These are phyloP conservation scores for Aleadryas rufinucha DNA, from an alignment of 2,113 vertebrate genomes.

Conservation along the genomic window DNA sequence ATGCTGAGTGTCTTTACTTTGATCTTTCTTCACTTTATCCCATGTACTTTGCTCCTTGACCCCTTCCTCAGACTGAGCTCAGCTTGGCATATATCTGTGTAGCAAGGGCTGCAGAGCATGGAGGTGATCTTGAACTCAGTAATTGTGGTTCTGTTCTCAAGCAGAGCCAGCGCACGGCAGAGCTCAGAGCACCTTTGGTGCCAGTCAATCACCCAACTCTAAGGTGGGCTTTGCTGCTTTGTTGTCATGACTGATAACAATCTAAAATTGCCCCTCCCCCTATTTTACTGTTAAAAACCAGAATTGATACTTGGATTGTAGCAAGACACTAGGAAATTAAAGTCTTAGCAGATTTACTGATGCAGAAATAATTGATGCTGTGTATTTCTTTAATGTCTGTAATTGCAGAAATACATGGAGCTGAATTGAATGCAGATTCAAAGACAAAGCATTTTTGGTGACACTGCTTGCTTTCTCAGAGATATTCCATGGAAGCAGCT, in stretches of 20 bases:
- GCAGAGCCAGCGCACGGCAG: background rate
- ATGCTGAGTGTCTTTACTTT: background rate
- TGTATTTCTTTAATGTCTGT: background rate
- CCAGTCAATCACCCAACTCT: background rate
- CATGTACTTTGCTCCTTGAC: constrained; percentile 8
- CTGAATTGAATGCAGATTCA: background rate
- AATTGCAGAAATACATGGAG: background rate
- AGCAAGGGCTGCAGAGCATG: background rate
- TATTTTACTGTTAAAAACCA: background rate
- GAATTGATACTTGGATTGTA: background rate
- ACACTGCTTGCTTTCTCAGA: background rate
- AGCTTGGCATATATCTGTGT: background rate
- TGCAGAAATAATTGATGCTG: background rate
- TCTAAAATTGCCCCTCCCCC: background rate
- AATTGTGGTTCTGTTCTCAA: background rate
- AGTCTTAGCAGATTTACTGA: background rate
- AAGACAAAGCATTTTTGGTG: background rate
- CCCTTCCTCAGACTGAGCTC: background rate
- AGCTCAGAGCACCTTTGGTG: background rate
- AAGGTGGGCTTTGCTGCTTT: background rate
- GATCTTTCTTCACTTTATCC: constrained; percentile 20
- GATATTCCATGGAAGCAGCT: background rate
- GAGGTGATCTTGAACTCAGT: background rate
- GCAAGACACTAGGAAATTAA: background rate
- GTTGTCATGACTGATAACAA: background rate